These are phyloP conservation scores for Anas acuta DNA, from an alignment of 2,797 vertebrate species.

Conservation along the genomic window DNA sequence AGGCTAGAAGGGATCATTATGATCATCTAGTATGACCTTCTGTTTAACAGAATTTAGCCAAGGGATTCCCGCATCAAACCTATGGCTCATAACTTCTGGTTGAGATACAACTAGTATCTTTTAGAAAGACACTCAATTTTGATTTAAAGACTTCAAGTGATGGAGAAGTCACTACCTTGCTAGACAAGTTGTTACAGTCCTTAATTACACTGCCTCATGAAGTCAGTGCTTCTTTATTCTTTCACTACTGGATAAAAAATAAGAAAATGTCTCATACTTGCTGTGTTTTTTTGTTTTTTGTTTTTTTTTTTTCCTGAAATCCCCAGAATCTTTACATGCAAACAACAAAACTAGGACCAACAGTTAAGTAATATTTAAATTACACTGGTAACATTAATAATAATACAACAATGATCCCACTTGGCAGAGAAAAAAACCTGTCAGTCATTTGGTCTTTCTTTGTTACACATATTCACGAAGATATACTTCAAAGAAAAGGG, in stretches of 20 bases:
- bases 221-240: background rate
- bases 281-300: no score
- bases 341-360: background rate
- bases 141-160: constrained; percentile 59
- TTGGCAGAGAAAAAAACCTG: background rate
- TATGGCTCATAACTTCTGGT: constrained; percentile 47
- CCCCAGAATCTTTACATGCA: background rate
- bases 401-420: background rate
- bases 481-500: background rate
- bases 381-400: background rate
- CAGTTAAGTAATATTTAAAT: background rate
- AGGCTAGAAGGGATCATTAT: constrained; percentile 64
- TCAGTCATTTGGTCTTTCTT: background rate
- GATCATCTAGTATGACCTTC: constrained; percentile 62
- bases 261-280: background rate
- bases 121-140: constrained; percentile 28
- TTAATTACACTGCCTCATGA: background rate
- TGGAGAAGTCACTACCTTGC: constrained; percentile 29
- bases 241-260: background rate
- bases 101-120: constrained; percentile 32
- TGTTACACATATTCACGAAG: background rate
- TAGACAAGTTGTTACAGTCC: background rate
- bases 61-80: constrained; percentile 39
- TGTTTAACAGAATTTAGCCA: constrained; percentile 59
- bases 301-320: background rate